Evolutionary conservation across 1,140 invertebrate species (phyloP).

Genomic region (Geopemphigus sp.): DNA sequence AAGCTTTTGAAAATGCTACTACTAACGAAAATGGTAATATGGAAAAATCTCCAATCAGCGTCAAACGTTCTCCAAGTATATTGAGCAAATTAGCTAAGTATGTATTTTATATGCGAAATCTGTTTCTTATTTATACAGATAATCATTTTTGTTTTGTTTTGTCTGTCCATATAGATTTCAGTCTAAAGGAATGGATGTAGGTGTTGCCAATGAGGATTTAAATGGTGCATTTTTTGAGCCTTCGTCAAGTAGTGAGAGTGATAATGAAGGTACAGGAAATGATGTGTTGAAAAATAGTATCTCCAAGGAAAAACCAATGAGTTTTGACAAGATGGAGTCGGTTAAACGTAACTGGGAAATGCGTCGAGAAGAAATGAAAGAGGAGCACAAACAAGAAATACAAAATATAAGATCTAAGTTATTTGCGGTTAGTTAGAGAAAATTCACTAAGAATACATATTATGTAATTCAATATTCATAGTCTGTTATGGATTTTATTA

Average conservation of each 20-base stretch:
- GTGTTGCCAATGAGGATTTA: constrained; percentile 70
- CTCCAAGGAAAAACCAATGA: constrained; percentile 67
- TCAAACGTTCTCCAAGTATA: constrained; percentile 73
- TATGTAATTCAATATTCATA: constrained; percentile 6
- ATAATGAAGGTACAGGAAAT: constrained; percentile 57
- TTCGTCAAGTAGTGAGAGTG: constrained; percentile 61
- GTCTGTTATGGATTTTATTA: background rate
- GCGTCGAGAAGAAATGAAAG: constrained; percentile 68
- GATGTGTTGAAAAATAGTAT: constrained; percentile 53
- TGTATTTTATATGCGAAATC: constrained; percentile 54
- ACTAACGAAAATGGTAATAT: constrained; percentile 58
- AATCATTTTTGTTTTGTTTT: constrained; percentile 16
- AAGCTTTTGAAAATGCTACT: constrained; percentile 72
- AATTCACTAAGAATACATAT: background rate
- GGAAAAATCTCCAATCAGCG: constrained; percentile 65
- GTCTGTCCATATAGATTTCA: constrained; percentile 66
- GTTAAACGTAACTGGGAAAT: constrained; percentile 76
- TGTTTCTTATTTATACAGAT: background rate
- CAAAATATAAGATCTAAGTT: constrained; percentile 77
- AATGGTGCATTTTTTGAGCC: constrained; percentile 66
- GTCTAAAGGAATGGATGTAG: constrained; percentile 76
- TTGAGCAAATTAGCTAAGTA: constrained; percentile 78
- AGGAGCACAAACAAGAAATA: constrained; percentile 84
- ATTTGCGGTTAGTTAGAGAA: constrained; percentile 67
- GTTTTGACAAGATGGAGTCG: constrained; percentile 80